Evolutionary conservation across 1,140 invertebrate genomes (phyloP).

Genomic region (Thalassaphorura encarpata): DNA sequence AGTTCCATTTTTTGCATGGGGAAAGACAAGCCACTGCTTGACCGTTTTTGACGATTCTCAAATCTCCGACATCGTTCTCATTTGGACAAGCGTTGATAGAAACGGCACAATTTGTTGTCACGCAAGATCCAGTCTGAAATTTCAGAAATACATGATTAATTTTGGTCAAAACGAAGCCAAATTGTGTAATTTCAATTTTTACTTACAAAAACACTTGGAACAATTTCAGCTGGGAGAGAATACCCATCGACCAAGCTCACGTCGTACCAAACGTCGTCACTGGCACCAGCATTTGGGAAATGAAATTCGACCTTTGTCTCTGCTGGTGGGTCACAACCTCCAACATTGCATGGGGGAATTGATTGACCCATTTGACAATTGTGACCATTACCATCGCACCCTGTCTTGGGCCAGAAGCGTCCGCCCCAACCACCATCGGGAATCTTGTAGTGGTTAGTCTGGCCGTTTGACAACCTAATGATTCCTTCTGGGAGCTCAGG

Average conservation of each 20-base stretch:
- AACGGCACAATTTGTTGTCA: slow-evolving; percentile 12
- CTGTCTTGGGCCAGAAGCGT: slow-evolving; percentile 29
- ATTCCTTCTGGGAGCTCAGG: not conserved
- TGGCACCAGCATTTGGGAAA: not conserved
- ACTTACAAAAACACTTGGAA: slow-evolving; percentile 15
- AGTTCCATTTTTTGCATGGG: slow-evolving; percentile 31
- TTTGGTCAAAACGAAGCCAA: not conserved
- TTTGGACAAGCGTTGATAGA: slow-evolving; percentile 15
- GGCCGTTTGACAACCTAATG: slow-evolving; percentile 5
- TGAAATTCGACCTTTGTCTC: slow-evolving; percentile 30
- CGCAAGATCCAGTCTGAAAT: slow-evolving; percentile 15
- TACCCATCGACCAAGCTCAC: slow-evolving; percentile 30
- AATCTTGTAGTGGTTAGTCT: slow-evolving; percentile 14
- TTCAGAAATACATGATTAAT: not conserved
- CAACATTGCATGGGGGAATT: slow-evolving; percentile 13
- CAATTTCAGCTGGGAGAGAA: slow-evolving; percentile 23
- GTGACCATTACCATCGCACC: slow-evolving; percentile 25
- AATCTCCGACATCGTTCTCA: slow-evolving; percentile 20
- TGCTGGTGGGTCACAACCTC: slow-evolving; percentile 27
- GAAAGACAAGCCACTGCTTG: slow-evolving; percentile 17
- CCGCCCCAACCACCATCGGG: slow-evolving; percentile 27
- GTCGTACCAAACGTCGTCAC: slow-evolving; percentile 25
- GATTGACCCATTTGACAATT: slow-evolving; percentile 28
- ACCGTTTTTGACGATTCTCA: slow-evolving; percentile 24
- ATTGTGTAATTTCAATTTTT: not conserved